phyloP scores from a whole-genome alignment of 2,888 invertebrate species.

The Seladonia tumulorum region DNA sequence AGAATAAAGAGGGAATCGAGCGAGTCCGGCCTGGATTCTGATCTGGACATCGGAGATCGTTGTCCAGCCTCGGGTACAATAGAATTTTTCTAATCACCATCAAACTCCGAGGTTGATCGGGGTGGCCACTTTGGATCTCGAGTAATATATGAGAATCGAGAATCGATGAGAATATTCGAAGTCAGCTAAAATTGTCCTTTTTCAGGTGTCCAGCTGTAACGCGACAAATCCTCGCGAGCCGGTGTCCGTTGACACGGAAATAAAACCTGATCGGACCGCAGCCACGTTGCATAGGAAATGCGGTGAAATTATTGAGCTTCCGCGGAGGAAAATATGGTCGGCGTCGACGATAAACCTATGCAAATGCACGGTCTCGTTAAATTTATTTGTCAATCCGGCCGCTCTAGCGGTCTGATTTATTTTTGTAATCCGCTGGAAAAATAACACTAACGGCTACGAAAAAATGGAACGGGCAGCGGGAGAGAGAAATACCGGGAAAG shows the following conservation, averaged over 20 bases:
- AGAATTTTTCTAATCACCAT: background rate
- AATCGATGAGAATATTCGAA: background rate
- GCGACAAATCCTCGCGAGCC: background rate
- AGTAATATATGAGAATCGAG: background rate
- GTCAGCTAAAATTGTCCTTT: background rate
- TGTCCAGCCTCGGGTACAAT: background rate
- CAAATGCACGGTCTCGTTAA: conserved; percentile 22
- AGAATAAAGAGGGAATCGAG: background rate
- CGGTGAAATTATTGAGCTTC: conserved; percentile 11
- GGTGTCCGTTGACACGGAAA: background rate
- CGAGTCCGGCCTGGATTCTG: background rate
- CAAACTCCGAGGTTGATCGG: background rate
- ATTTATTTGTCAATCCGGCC: conserved; percentile 44
- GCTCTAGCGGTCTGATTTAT: conserved; percentile 34
- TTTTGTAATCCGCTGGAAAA: conserved; percentile 40
- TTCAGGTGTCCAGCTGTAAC: background rate
- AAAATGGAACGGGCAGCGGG: background rate
- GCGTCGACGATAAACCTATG: background rate
- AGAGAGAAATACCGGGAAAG: background rate
- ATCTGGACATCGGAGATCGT: background rate
- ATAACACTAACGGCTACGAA: conserved; percentile 37
- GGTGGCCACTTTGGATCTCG: background rate
- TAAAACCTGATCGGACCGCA: background rate
- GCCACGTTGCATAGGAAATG: background rate
- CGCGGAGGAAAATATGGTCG: background rate